Percentiles rank a stretch among this genome's conserved stretches.
Conservation (phyloP, 1,140 invertebrate genomes). For the Neoseiulus cucumeris region DNA sequence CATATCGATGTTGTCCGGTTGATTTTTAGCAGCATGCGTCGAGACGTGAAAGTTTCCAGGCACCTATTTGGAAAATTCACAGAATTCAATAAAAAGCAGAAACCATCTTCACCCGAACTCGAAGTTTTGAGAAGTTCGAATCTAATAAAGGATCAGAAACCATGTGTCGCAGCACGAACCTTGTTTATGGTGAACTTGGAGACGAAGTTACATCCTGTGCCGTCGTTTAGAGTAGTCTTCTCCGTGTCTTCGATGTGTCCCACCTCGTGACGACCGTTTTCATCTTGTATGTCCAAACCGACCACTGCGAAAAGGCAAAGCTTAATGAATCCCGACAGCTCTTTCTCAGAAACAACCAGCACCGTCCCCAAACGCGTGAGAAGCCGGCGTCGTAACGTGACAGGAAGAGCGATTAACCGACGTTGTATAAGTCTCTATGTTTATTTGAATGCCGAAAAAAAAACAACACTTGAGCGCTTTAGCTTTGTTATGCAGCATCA, state of each 20-base stretch:
- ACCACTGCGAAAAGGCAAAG: constrained; percentile 26
- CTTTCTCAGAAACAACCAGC: no score
- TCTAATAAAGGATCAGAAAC: not conserved
- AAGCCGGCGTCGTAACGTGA: not conserved
- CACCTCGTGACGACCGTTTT: constrained; percentile 42
- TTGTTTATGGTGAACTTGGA: constrained; percentile 38
- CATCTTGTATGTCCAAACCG: constrained; percentile 42
- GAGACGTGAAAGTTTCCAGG: constrained; percentile 43
- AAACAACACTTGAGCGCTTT: no score
- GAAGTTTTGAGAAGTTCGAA: not conserved
- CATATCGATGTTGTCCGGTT: constrained; percentile 38
- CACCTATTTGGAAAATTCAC: constrained; percentile 24
- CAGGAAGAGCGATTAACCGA: not conserved
- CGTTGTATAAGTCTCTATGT: no score
- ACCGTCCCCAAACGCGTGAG: not conserved
- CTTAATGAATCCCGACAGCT: no score
- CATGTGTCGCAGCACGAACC: constrained; percentile 22
- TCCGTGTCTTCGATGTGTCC: constrained; percentile 38
- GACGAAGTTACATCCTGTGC: constrained; percentile 36
- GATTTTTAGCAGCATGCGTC: constrained; percentile 35
- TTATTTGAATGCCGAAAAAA: no score
- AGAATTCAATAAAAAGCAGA: not conserved
- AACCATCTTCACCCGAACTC: no score
- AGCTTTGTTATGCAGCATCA: no score
- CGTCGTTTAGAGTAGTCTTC: constrained; percentile 30